Evolutionary conservation across 1,140 invertebrate genomes (phyloP), one percentile per base, ranked within the genome.

Genomic region (Lepidurus packardi): DNA sequence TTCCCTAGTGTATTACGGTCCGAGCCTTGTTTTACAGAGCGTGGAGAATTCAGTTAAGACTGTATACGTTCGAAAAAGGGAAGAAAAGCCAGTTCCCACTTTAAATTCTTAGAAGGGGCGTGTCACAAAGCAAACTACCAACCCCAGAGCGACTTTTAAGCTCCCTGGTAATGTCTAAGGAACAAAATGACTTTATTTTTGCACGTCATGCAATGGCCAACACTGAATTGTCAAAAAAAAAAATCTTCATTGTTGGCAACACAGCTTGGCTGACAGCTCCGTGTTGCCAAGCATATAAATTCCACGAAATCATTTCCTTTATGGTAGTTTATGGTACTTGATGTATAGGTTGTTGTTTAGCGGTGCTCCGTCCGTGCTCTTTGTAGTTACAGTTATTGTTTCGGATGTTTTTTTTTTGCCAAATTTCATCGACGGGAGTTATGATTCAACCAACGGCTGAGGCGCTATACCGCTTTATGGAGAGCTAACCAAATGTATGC

Each of bases 1-100:
- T 65, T 65, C 53, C 53, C 53, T 13, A n/a, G 53, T 65, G 53
- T 21, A 65, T 65, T 65, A 65, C n/a, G n/a, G 16, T 65, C 53
- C 53, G 21, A 65, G 53, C 21, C 53, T n/a, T 65, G 16, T 21
- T n/a, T 65, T 13, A 65, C 21, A 65, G 21, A 21, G 53, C 53
- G 53, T 65, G 53, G 53, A 13, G 21, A 65, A 65, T 65, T 65
- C 21, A 13, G 53, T 65, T 65, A 34, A 34, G 34, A 34, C 34
- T 34, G 34, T 34, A 4, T 4, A 65, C 53, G 53, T 65, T 65
- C 21, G 16, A 65, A 21, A 65, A n/a, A 65, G 16, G 53, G 21
- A 65, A 13, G 21, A 65, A 21, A 21, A 65, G 21, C 10, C 10
- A 10, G 16, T 13, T 21, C 53, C n/a, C 53, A 3, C 16, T 13